These are phyloP conservation scores for Esperia sulphurella DNA, from an alignment of 2,888 invertebrate genomes.

Conservation along the genomic window DNA sequence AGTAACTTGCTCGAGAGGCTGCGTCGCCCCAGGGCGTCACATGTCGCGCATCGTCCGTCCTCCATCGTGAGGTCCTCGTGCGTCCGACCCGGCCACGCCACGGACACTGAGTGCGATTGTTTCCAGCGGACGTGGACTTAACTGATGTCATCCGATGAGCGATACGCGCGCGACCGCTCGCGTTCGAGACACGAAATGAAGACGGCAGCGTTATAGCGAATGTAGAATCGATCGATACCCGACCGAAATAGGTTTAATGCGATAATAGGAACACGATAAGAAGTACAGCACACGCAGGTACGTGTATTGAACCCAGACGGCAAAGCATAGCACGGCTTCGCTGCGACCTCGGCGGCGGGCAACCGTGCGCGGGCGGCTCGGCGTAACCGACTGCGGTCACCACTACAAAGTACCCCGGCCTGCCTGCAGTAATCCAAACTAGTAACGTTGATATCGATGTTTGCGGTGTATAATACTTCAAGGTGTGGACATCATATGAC, in stretches of 20 bases:
- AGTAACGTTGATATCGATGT: conserved; percentile 66
- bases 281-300: conserved; percentile 70
- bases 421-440: conserved; percentile 65
- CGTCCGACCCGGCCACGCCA: conserved; percentile 68
- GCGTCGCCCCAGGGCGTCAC: conserved; percentile 69
- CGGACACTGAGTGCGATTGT: conserved; percentile 73
- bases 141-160: conserved; percentile 77
- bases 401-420: conserved; percentile 55
- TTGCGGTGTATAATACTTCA: conserved; percentile 66
- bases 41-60: conserved; percentile 69
- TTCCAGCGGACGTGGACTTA: conserved; percentile 72
- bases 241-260: conserved; percentile 73
- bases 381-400: conserved; percentile 68
- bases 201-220: conserved; percentile 47
- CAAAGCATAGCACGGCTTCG: conserved; percentile 64
- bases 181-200: conserved; percentile 59
- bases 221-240: conserved; percentile 59
- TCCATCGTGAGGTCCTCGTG: conserved; percentile 71
- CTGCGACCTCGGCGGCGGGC: conserved; percentile 56
- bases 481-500: conserved; percentile 52
- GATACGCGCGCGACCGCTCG: conserved; percentile 60
- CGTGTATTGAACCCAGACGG: conserved; percentile 69
- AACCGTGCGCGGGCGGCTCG: conserved; percentile 67
- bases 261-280: conserved; percentile 75
- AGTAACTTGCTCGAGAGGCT: conserved; percentile 66